These are phyloP conservation scores for Mesochorus sp. DNA, from an alignment of 2,888 invertebrate genomes.

Conservation along the genomic window DNA sequence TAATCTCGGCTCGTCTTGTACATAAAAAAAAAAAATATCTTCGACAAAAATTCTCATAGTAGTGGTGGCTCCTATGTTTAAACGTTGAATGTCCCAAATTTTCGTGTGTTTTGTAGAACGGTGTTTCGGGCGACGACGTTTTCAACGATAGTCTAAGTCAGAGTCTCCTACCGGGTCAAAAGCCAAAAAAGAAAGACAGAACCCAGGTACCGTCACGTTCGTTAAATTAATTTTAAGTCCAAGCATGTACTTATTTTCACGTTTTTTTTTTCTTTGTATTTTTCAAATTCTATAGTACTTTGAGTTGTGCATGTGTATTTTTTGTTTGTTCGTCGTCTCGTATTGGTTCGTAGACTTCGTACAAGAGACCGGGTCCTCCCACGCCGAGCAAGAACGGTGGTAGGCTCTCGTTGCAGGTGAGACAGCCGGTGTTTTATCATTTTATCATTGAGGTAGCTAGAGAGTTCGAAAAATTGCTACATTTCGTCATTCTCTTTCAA, in stretches of 20 bases:
- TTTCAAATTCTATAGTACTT: slow-evolving; percentile 37
- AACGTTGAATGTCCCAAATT: slow-evolving; percentile 15
- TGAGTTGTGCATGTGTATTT: slow-evolving; percentile 40
- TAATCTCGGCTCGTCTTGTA: background rate
- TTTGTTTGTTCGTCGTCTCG: slow-evolving; percentile 59
- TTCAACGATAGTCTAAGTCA: slow-evolving; percentile 81
- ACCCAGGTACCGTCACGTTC: slow-evolving; percentile 73
- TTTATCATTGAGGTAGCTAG: background rate
- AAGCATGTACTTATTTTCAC: background rate
- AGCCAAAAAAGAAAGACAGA: slow-evolving; percentile 76
- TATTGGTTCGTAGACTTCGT: slow-evolving; percentile 85
- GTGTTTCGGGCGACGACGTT: slow-evolving; percentile 73
- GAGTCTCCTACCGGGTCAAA: slow-evolving; percentile 79
- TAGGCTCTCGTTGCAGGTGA: slow-evolving; percentile 87
- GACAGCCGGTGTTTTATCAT: slow-evolving; percentile 1
- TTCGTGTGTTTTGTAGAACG: slow-evolving; percentile 70
- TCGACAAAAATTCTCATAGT: background rate
- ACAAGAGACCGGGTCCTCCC: slow-evolving; percentile 93
- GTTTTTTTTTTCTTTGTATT: slow-evolving; percentile 19
- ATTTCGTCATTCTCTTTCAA: too few relatives aligned
- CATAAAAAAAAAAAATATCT: too few relatives aligned
- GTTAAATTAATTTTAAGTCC: background rate
- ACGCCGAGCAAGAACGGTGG: slow-evolving; percentile 93
- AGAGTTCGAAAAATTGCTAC: background rate
- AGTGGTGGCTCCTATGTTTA: background rate